Base-by-base conservation (phyloP, 2,797 vertebrate species). In the Gouania willdenowi region DNA sequence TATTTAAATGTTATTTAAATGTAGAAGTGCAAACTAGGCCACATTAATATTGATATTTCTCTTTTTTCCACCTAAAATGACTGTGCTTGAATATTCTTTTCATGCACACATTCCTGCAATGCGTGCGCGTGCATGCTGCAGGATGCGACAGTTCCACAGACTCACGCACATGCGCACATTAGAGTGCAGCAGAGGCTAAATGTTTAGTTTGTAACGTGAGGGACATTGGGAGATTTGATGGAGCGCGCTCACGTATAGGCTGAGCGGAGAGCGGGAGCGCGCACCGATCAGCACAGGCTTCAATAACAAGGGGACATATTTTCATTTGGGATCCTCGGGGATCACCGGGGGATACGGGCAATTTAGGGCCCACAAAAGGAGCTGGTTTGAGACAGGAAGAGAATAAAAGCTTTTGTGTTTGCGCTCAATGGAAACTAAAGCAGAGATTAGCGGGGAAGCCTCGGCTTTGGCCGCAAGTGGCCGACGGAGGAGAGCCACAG, bases 341-440 rank as follows among this genome's bases (percentile, higher is more conserved):
- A 94, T 93, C 92, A 90, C 91, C 88, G 89, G 79, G 53, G 92
- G 92, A 94, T 90, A 87, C 89, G 90, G 88, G 92, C 93, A 93
- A 79, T 94, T 97, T 93, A 92, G 85, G 85, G 80, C 76, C 87
- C 89, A 98, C 96, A 98, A 98, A 14, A 95, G 92, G 92, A 90
- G 51, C 65, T 89, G 84, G 89, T 91, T 89, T 91, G 92, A 91
- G 91, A 93, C 91, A 91, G 90, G 91, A 93, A 93, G 92, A 92
- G 95, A 98, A 91, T 92, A 97, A 98, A 95, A 87, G 92, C 81
- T 97, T 97, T 96, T 97, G 94, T 97, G 93, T 90, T 90, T 88
- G 87, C 86, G 90, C 87, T 96, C 93, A 94, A 97, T 97, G 94
- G 94, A 94, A 94, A 92, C 92, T 93, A 97, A 98, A 97, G 93